phyloP scores from a whole-genome alignment of 1,140 invertebrate genomes.

The Mizuhopecten yessoensis region DNA sequence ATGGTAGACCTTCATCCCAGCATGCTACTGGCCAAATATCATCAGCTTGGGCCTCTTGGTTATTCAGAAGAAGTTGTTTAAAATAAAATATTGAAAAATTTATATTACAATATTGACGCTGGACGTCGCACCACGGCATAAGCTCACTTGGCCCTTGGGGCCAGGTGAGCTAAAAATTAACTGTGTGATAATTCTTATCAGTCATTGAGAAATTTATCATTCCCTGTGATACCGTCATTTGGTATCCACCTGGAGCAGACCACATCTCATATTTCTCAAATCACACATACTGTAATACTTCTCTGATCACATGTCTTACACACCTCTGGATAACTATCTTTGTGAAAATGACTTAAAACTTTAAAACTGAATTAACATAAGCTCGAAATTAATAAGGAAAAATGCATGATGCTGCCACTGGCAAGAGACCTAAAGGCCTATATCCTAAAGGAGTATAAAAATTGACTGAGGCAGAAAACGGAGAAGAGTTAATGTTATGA shows the following conservation, averaged over 20 bases:
- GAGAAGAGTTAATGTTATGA: too few species aligned
- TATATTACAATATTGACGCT: too few species aligned
- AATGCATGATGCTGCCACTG: slow-evolving; percentile 29
- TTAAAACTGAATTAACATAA: background rate
- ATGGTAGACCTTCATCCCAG: too few species aligned
- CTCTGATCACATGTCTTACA: too few species aligned
- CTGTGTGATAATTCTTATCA: background rate
- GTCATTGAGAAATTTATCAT: background rate
- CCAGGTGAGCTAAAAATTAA: background rate
- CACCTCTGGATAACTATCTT: background rate
- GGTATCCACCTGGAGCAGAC: background rate
- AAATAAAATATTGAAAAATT: too few species aligned
- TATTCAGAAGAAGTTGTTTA: too few species aligned
- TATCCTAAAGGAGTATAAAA: too few species aligned
- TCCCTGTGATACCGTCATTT: background rate
- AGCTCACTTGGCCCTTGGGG: too few species aligned
- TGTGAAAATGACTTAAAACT: background rate
- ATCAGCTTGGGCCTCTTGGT: too few species aligned
- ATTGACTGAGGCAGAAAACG: too few species aligned
- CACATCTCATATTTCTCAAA: background rate
- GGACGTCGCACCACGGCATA: too few species aligned
- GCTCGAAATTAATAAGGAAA: background rate
- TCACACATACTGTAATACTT: background rate
- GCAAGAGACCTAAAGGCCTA: background rate
- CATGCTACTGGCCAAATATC: too few species aligned